Evolutionary conservation across 1,140 invertebrate genomes (phyloP).

Genomic region (Spodoptera litura): DNA sequence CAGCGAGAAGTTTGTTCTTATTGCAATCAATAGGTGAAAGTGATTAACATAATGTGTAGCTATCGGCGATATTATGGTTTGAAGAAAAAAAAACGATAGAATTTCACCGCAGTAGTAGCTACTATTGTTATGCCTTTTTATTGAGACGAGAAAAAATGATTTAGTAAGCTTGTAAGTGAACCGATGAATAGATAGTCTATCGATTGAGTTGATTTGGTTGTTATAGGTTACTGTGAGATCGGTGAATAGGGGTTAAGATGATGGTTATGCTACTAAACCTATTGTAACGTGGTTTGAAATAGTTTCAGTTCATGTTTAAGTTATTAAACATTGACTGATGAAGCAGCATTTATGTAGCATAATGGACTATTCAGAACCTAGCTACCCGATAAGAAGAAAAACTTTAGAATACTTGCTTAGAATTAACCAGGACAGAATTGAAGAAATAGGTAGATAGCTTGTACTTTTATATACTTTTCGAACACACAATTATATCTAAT

Average conservation of each 20-base stretch:
- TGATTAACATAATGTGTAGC: conserved; percentile 41
- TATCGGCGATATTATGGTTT: conserved; percentile 18
- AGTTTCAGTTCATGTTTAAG: no score
- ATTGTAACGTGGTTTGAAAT: background rate
- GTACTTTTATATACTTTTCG: background rate
- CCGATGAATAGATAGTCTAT: conserved; percentile 35
- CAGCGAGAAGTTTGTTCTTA: conserved; percentile 12
- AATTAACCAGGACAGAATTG: no score
- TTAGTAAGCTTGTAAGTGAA: conserved; percentile 42
- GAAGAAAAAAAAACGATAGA: conserved; percentile 42
- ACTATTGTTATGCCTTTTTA: conserved; percentile 40
- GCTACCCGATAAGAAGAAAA: no score
- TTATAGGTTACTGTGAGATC: conserved; percentile 13
- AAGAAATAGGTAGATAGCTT: background rate
- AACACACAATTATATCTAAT: conserved; percentile 28
- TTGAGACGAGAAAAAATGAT: conserved; percentile 22
- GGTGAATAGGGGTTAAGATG: background rate
- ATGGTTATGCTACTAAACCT: background rate
- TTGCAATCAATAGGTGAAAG: conserved; percentile 45
- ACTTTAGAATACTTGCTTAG: no score
- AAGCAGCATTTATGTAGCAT: no score
- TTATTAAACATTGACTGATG: no score
- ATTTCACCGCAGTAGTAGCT: conserved; percentile 32
- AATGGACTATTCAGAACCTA: no score
- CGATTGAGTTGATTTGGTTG: conserved; percentile 16